A percentile compares a stretch with the other conserved stretches of the same genome.
These are phyloP conservation scores for Chaetura pelagica DNA, from an alignment of 2,113 vertebrate species.

Conservation along the genomic window DNA sequence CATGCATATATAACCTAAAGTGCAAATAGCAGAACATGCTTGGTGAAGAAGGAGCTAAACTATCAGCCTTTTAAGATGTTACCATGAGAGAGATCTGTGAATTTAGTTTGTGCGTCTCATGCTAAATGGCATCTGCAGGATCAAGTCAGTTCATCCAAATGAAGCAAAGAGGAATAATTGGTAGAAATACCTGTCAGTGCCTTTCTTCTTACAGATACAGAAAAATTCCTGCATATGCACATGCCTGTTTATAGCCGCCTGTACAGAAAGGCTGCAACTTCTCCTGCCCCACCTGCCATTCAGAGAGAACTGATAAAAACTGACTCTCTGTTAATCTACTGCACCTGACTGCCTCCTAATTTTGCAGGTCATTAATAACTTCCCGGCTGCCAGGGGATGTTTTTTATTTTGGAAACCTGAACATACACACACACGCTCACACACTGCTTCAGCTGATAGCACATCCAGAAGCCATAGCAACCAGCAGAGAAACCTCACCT, in stretches of 20 bases:
- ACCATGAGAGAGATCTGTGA: background rate
- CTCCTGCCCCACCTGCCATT: background rate
- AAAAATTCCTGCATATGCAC: background rate
- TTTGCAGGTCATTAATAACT: background rate
- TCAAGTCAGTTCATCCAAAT: background rate
- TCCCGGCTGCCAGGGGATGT: background rate
- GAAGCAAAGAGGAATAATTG: background rate
- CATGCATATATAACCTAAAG: background rate
- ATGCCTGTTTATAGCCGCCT: background rate
- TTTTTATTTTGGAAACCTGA: background rate
- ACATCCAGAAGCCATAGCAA: slow-evolving; percentile 1
- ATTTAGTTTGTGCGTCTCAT: background rate
- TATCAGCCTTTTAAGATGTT: background rate
- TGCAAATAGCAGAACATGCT: background rate
- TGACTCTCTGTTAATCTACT: background rate
- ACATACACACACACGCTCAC: background rate
- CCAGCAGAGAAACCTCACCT: background rate
- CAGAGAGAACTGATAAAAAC: background rate
- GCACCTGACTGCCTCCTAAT: background rate
- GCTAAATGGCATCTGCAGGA: background rate
- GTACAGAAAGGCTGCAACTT: background rate
- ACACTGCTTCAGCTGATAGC: background rate
- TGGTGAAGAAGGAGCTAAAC: background rate
- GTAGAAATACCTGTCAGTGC: background rate
- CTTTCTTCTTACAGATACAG: background rate